Conservation (phyloP, 2,888 invertebrate genomes). For the Cataglyphis albicans region DNA sequence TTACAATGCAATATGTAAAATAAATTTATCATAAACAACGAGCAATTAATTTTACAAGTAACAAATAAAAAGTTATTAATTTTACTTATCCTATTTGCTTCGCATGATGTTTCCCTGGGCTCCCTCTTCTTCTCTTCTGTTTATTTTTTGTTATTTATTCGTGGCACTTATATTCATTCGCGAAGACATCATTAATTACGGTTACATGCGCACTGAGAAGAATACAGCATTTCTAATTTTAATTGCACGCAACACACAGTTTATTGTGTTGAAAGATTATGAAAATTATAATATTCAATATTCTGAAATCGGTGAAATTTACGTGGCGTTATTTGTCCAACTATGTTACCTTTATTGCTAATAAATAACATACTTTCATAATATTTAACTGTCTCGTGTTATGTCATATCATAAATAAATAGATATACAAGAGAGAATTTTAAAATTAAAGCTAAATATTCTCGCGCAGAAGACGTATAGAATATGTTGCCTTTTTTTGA, state of each 20-base stretch:
- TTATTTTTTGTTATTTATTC: not conserved
- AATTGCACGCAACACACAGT: not conserved
- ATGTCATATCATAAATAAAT: too few relatives aligned
- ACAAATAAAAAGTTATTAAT: not conserved
- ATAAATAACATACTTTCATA: too few relatives aligned
- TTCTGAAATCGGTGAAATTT: too few relatives aligned
- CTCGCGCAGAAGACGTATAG: too few relatives aligned
- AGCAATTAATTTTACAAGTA: not conserved
- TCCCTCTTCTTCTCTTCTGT: not conserved
- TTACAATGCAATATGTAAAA: too few relatives aligned
- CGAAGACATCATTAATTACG: not conserved
- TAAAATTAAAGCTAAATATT: too few relatives aligned
- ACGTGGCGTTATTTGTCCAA: too few relatives aligned
- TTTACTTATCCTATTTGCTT: not conserved
- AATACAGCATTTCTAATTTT: not conserved
- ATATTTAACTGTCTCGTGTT: too few relatives aligned
- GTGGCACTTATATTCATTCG: not conserved
- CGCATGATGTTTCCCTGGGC: not conserved
- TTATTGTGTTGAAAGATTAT: not conserved
- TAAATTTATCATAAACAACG: too few relatives aligned
- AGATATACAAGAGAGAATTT: too few relatives aligned
- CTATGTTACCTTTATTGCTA: too few relatives aligned
- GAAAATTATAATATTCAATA: not conserved
- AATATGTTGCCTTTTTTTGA: too few relatives aligned
- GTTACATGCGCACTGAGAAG: not conserved